These are phyloP conservation scores for Pachyuromys duprasi DNA, from an alignment of 2,797 vertebrate genomes.

Conservation along the genomic window DNA sequence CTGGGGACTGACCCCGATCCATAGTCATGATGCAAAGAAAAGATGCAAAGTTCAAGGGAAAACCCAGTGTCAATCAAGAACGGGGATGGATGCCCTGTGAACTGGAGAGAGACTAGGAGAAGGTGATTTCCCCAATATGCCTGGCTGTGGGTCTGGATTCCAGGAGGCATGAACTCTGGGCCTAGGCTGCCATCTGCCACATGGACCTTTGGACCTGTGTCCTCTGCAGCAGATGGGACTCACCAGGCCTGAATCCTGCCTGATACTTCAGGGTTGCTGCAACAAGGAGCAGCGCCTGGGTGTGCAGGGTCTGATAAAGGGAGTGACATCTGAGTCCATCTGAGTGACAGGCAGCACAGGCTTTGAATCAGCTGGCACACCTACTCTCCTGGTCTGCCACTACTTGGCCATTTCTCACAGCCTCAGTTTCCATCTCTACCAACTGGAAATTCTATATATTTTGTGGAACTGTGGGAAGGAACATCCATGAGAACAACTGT, in stretches of 20 bases:
- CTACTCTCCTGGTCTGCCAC: no score
- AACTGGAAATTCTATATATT: neutral
- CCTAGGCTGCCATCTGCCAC: neutral
- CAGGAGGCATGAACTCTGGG: neutral
- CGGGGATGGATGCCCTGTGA: neutral
- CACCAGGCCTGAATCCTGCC: rapidly evolving
- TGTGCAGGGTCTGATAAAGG: neutral
- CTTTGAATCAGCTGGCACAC: neutral
- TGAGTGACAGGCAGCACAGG: neutral
- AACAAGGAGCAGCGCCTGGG: rapidly evolving
- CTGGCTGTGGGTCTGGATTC: neutral
- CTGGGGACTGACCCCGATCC: neutral
- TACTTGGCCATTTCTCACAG: no score
- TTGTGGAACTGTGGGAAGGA: neutral
- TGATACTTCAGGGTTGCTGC: neutral
- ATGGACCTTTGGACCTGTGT: neutral
- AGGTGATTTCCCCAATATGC: neutral
- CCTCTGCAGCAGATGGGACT: neutral
- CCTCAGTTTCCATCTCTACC: neutral
- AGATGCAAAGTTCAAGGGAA: neutral
- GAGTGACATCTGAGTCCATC: neutral
- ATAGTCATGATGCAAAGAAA: neutral
- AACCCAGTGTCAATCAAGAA: neutral
- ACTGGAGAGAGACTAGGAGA: neutral
- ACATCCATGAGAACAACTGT: no score